Evolutionary conservation across 2,797 vertebrate genomes (phyloP), one percentile per base, ranked within the genome.

Genomic region (Malurus splendens): DNA sequence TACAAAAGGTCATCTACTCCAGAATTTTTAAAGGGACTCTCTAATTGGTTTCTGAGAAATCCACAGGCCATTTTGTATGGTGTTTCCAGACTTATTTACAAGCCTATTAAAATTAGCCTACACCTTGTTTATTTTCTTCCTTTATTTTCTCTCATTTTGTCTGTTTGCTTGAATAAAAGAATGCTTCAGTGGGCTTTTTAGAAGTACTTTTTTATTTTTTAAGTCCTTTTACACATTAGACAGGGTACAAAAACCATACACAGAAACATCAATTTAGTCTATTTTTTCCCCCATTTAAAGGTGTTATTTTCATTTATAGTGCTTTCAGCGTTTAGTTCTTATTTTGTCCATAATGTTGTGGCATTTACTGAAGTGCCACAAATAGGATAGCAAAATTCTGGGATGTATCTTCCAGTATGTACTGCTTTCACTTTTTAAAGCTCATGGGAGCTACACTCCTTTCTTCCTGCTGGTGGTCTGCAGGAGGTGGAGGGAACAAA

Each of bases 1-100:
- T 76, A 52, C 18, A 70, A 89, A 95, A 94, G 80, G 82, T 94
- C 92, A 87, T 67, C 50, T 78, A 67, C 25, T 60, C 9, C n/a
- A 62, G 45, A 73, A 18, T 62, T 85, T 94, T 74, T 66, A 60
- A 64, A 87, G 81, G 81, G 11, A 28, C 15, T 62, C 13, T 61
- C 10, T 78, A 78, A 87, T 76, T 78, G 48, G 9, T 72, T 90
- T 94, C 82, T 78, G 62, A 66, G 74, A 83, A 87, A 89, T 83
- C 87, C 73, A 59, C 24, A 83, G 55, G 22, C 11, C 15, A n/a
- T 78, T 93, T 81, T 70, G 14, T 30, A 25, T 39, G 11, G 25
- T 36, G 10, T 45, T 87, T 87, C 32, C 48, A 83, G 62, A 59
- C 9, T 70, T 81, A 65, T 75, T 90, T 83, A 73, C 41, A 89